Conservation (phyloP, 2,113 vertebrate genomes). For the human region GRCh38 chr2:67849001-67849500, state of each 20-base stretch:
- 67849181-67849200: slow-evolving; percentile 10
- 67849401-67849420: not conserved
- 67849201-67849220: not conserved
- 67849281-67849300: not conserved
- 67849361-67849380: not conserved
- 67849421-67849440: not conserved
- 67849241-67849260: not conserved
- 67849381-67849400: not conserved
- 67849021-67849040: not conserved
- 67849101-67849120: not conserved
- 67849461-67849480: not conserved
- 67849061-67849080: not conserved
- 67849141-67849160: not conserved
- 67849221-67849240: not conserved
- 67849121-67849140: not conserved
- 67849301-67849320: not conserved
- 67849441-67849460: not conserved
- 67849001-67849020: not conserved
- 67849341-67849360: not conserved
- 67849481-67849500: not conserved
- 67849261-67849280: not conserved
- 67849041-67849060: not conserved
- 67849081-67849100: not conserved
- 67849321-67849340: not conserved
- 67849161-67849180: not conserved